Conservation (phyloP, 2,888 invertebrate species). For the Mythimna vitellina region DNA sequence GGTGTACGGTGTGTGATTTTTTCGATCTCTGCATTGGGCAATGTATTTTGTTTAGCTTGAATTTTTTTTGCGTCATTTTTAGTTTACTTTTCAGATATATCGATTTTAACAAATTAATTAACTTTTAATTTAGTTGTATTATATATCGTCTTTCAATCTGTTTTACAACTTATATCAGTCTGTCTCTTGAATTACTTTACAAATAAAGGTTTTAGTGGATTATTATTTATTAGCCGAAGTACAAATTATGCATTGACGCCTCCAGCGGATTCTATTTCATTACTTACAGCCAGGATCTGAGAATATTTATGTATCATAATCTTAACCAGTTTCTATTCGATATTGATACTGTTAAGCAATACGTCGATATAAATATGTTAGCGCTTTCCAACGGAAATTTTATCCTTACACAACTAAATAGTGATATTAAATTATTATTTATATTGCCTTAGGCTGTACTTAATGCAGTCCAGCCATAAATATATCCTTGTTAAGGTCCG, state of each 20-base stretch:
- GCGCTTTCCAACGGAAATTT: constrained; percentile 50
- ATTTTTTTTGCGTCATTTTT: constrained; percentile 1
- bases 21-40: constrained; percentile 4
- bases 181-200: background rate
- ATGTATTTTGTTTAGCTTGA: background rate
- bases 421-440: constrained; percentile 59
- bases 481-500: constrained; percentile 39
- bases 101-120: background rate
- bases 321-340: constrained; percentile 48
- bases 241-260: constrained; percentile 34
- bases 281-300: constrained; percentile 33
- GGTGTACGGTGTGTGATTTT: constrained; percentile 43
- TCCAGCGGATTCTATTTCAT: constrained; percentile 42
- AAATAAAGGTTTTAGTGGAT: constrained; percentile 19
- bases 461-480: constrained; percentile 23
- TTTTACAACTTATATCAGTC: background rate
- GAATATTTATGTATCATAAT: constrained; percentile 53
- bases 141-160: background rate
- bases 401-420: constrained; percentile 36
- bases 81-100: background rate
- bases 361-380: constrained; percentile 53
- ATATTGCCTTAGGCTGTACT: constrained; percentile 35
- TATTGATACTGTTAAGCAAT: constrained; percentile 54
- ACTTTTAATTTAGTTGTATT: background rate
- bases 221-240: constrained; percentile 20